These are phyloP conservation scores for Platysteira castanea DNA, from an alignment of 2,113 vertebrate genomes.

Conservation along the genomic window DNA sequence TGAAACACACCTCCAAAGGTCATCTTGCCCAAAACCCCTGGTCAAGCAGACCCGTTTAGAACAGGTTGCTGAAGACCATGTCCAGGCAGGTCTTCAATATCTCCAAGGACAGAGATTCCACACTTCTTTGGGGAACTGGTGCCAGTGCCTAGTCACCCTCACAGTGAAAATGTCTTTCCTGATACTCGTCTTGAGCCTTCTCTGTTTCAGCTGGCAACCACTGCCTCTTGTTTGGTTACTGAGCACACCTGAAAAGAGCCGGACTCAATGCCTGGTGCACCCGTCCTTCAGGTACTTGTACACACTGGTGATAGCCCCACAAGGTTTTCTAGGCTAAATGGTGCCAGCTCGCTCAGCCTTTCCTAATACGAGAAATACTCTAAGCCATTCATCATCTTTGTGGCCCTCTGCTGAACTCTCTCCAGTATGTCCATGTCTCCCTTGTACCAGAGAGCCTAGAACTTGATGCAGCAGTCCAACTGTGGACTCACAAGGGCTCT, in stretches of 20 bases:
- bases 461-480: background rate
- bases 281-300: background rate
- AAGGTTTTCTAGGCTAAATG: background rate
- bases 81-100: background rate
- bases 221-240: background rate
- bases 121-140: background rate
- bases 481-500: background rate
- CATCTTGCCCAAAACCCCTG: background rate
- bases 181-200: background rate
- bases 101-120: background rate
- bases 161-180: background rate
- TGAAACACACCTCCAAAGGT: background rate
- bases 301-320: background rate
- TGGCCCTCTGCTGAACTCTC: background rate
- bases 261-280: background rate
- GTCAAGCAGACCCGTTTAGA: background rate
- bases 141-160: background rate
- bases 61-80: background rate
- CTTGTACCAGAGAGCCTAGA: background rate
- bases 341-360: background rate
- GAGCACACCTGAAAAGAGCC: background rate
- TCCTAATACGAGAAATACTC: background rate
- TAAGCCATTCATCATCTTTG: background rate
- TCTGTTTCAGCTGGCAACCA: accelerated
- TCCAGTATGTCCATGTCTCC: background rate